Base-by-base conservation (phyloP, 2,113 vertebrate genomes). In the Edolisoma coerulescens region DNA sequence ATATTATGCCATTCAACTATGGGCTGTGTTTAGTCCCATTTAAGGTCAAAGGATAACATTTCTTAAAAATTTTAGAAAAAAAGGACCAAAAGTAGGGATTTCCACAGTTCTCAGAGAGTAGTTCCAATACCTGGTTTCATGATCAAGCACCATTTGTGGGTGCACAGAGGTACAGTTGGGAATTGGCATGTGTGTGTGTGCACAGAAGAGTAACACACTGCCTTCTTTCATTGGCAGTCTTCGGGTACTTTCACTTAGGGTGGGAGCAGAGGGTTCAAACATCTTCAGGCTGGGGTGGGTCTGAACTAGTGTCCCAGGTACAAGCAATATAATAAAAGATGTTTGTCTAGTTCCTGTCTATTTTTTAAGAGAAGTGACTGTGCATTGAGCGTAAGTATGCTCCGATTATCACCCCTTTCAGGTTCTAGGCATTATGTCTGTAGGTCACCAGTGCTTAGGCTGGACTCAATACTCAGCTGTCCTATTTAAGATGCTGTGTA, bases 131-230 rank as follows among this genome's bases (percentile, higher is more conserved):
- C 23, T 30, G 16, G 4, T 57, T 87, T 91, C 26, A 50, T 12
- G 23, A 59, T 47, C 21, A 49, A 63, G 12, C 20, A 86, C 23
- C 7, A 35, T 45, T 44, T 84, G 9, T 32, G 17, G 17, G 32
- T 60, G 33, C 16, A 39, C 16, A 90, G 57, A 44, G 21, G 35
- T 39, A 75, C 44, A 37, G 10, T 4, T 41, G 32, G n/a, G n/a
- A n/a, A n/a, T 50, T 49, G 68, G 11, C 6, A 2, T 13, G 30
- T 24, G 37, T 24, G 1, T 32, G 13, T 16, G 7, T 3, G 3
- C 15, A 18, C 15, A 49, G 49, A 30, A 73, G 30, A 61, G 7
- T 37, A 56, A 24, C 14, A 42, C 10, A 14, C 1, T 60, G 6
- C 15, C 19, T 65, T 84, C 44, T 49, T 87, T 61, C 2, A 1